Base-by-base conservation (phyloP, 2,888 invertebrate species). In the Venusia cambrica region DNA sequence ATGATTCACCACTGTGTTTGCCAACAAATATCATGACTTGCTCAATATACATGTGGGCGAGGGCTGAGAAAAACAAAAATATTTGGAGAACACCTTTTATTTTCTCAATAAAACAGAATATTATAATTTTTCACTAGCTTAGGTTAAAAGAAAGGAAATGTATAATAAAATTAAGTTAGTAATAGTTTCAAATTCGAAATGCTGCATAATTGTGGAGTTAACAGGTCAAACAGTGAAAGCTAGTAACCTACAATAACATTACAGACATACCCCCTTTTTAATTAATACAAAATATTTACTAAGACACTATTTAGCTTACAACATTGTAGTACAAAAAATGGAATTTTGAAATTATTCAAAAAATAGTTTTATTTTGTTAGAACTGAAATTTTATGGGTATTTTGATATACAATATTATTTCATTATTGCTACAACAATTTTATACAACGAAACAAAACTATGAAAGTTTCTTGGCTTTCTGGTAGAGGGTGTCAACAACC, bases 401-500 rank as follows among this genome's bases (percentile, higher is more conserved):
- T 74, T 76, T 76, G 76, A 79, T 84, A 79, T 77, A 80, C 71
- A 73, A 64, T 73, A 75, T 73, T 74, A 75, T 73, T 75, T 66
- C 60, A 71, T 76, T 75, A 81, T 71, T 61, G 68, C 79, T 84
- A 84, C 76, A 83, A 83, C 76, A 80, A 73, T 76, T 75, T 33
- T 75, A 79, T 66, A 73, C 49, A 54, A 57, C 45, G 38, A 57
- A 71, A 57, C 45, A 38, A 57, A 71, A 70, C 87, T 87, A 98
- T 87, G 97, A 97, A 53, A 99, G 91, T 87, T 98, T 98, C 89
- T 99, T 98, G 53, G 99, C 98, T 89, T 98, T 98, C 90, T 97
- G 97, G 89, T 99, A 99, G 58, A 99, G 91, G 30, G 98, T 97
- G 85, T 99, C 99, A 59, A 99, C 98, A 66, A 99, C 99, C 91